Evolutionary conservation across 2,797 vertebrate genomes (phyloP).

Genomic region (Eidolon dupreanum): DNA sequence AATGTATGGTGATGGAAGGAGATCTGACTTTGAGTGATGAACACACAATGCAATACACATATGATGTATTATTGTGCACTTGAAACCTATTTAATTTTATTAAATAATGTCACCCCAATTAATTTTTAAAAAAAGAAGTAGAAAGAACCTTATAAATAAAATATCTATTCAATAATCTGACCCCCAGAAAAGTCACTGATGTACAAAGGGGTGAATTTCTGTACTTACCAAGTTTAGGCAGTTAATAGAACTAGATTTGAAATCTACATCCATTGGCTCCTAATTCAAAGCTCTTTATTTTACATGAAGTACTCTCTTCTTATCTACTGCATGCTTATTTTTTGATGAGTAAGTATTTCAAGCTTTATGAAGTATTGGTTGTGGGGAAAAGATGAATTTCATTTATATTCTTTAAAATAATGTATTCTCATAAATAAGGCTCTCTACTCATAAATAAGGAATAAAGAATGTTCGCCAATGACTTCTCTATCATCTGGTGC

Average conservation of each 20-base stretch:
- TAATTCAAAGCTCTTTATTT: neutral
- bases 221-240: neutral
- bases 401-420: conserved; percentile 32
- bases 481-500: neutral
- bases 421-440: neutral
- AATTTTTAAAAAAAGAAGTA: neutral
- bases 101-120: no score
- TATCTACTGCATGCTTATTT: neutral
- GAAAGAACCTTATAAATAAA: neutral
- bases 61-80: no score
- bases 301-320: neutral
- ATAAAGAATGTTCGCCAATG: neutral
- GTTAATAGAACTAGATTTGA: neutral
- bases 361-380: neutral
- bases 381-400: neutral
- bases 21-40: no score
- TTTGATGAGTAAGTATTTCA: neutral
- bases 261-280: neutral
- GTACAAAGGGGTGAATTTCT: neutral
- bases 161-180: neutral
- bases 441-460: neutral
- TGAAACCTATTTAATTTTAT: no score
- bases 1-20: no score
- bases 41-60: no score
- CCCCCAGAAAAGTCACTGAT: neutral